Base-by-base conservation (phyloP, 2,888 invertebrate genomes). In the Cacoxenus indagator region DNA sequence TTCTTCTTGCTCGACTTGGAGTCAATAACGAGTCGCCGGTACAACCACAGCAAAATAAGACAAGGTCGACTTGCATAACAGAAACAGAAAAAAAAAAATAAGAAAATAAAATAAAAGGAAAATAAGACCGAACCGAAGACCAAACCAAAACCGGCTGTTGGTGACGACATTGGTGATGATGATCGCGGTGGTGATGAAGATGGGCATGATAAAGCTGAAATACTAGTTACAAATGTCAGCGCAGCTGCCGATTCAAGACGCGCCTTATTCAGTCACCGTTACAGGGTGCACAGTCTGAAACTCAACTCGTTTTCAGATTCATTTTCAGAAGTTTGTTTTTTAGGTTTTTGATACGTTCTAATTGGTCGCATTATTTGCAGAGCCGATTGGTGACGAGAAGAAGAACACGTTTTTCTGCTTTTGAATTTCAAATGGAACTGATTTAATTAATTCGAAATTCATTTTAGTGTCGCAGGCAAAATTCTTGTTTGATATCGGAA, bases 31-130 rank as follows among this genome's bases (percentile, higher is more conserved):
- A 31, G 11, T 9, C 11, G 19, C n/a, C 4, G 43, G 24, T 17
- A 5, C 37, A 1, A 2, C 37, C 1, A 51, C 17, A 51, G 19
- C 17, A 48, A 48, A 48, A 19, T 8, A 48, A 61, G 43, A 37
- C 61, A 62, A 62, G 61, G 61, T 62, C 61, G 61, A 17, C 43
- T 62, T 62, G 61, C 45, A 45, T 62, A 62, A 62, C 45, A 62
- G 61, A 61, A 31, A 59, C 59, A 31, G 22, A n/a, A 29, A 57
- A 27, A 57, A 9, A 57, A 22, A 54, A 22, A 54, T 14, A 37
- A 37, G 37, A 37, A 37, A 37, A 37, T 14, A 37, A 11, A 37
- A 37, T 37, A 14, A 37, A n/a, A n/a, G n/a, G n/a, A n/a, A n/a
- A 37, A 51, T 22, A 51, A 51, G 9, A 51, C 9, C 9, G 22